Percentiles rank a stretch among this genome's conserved stretches.
These are phyloP conservation scores for Sarcophaga caerulescens DNA, from an alignment of 2,888 invertebrate genomes.

Conservation along the genomic window DNA sequence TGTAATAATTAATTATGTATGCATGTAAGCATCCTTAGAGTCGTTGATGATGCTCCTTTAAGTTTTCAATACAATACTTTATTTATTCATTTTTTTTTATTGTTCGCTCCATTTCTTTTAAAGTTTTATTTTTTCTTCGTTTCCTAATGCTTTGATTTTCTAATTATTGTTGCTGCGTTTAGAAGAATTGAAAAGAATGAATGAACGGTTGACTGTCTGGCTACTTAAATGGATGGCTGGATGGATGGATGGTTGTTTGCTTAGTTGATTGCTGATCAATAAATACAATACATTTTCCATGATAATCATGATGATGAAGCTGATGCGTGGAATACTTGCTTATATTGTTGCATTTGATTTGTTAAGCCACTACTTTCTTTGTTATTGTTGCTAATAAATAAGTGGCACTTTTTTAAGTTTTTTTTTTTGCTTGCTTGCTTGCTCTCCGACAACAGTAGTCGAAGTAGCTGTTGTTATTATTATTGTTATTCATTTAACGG, in stretches of 20 bases:
- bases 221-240: background rate
- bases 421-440: background rate
- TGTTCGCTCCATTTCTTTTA: background rate
- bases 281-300: background rate
- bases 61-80: too few relatives aligned
- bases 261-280: too few relatives aligned
- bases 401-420: slow-evolving; percentile 17
- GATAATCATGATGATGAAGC: slow-evolving; percentile 15
- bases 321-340: slow-evolving; percentile 62
- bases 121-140: background rate
- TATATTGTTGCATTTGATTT: slow-evolving; percentile 48
- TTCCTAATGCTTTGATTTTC: slow-evolving; percentile 45
- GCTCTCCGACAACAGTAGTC: background rate
- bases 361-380: slow-evolving; percentile 33
- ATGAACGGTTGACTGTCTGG: background rate
- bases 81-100: too few relatives aligned
- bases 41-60: too few relatives aligned
- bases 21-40: too few relatives aligned
- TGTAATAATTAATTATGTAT: too few relatives aligned
- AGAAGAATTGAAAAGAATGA: slow-evolving; percentile 46
- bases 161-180: slow-evolving; percentile 48
- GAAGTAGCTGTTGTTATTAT: slow-evolving; percentile 4
- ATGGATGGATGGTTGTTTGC: background rate
- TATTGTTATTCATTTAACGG: slow-evolving; percentile 65
- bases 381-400: slow-evolving; percentile 34